Base-by-base conservation (phyloP, 2,888 invertebrate genomes). In the Hartigia nigra region DNA sequence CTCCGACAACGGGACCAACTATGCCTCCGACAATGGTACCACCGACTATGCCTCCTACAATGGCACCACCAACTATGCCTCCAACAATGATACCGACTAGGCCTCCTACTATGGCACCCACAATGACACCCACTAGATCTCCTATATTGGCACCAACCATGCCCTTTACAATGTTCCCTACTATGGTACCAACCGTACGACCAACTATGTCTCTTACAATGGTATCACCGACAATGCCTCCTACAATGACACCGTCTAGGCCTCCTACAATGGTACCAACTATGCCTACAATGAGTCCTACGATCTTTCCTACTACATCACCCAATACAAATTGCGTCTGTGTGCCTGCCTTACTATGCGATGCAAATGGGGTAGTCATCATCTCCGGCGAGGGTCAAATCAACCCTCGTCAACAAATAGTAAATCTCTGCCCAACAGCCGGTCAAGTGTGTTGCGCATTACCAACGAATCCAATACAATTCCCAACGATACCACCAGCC, bases 381-480 rank as follows among this genome's bases (percentile, higher is more conserved):
- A 75, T 84, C 9, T 84, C 84, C 3, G 90, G 90, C 3, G 85
- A 85, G 70, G 87, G 87, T 34, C 77, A 87, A 36, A 88, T 89
- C 14, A 82, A 86, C 75, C 90, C 90, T 0, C 84, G 88, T 5
- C 81, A 82, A 69, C 83, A 84, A 32, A 84, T 84, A n/a, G 12
- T 79, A n/a, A 76, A 82, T 12, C 81, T 79, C 1, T 87, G 88
- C 72, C 79, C 83, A 1, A 76, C 55, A 3, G 79, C 76, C 3
- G 84, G 82, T 31, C 85, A 85, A 78, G 84, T 90, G 3, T 90
- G 90, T 76, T 90, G 90, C 75, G 83, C 81, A 2, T n/a, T 84
- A 3, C 82, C 86, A 12, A 35, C 36, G 34, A 75, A 80, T 3
- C 39, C 34, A 3, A 76, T 81, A 12, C 76, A 74, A 11, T 78